A percentile compares a stretch with the other conserved stretches of the same genome.
Evolutionary conservation across 1,140 invertebrate genomes (phyloP).

Genomic region (Neuroterus valhalla): DNA sequence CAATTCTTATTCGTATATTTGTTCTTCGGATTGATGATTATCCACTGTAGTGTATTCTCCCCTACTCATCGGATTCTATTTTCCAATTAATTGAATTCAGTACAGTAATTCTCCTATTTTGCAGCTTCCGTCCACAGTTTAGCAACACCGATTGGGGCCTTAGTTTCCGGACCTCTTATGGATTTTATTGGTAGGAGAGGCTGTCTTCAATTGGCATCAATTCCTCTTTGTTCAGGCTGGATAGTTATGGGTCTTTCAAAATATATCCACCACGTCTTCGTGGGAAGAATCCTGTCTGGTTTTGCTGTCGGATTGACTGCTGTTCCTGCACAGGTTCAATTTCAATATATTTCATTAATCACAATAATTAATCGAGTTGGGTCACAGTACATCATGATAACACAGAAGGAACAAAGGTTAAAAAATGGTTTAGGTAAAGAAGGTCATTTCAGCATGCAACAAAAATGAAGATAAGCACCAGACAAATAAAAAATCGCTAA

Average conservation of each 20-base stretch:
- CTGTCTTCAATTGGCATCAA: slow-evolving; percentile 76
- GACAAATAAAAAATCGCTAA: too few relatives aligned
- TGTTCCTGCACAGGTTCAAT: slow-evolving; percentile 79
- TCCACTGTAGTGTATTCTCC: not conserved
- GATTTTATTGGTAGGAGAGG: slow-evolving; percentile 78
- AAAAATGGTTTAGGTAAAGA: too few relatives aligned
- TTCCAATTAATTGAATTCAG: not conserved
- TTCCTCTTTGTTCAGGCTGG: slow-evolving; percentile 81
- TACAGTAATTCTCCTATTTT: slow-evolving; percentile 51
- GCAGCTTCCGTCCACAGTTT: slow-evolving; percentile 81
- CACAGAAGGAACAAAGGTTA: too few relatives aligned
- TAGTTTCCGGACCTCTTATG: slow-evolving; percentile 79
- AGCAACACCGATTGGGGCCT: slow-evolving; percentile 80
- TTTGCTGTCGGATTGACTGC: slow-evolving; percentile 82
- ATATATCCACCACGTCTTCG: slow-evolving; percentile 77
- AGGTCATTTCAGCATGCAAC: too few relatives aligned
- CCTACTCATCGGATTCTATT: slow-evolving; percentile 11
- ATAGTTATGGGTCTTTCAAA: slow-evolving; percentile 77
- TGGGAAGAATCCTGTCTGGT: slow-evolving; percentile 81
- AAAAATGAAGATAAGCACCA: too few relatives aligned
- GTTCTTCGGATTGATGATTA: too few relatives aligned
- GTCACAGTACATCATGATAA: too few relatives aligned
- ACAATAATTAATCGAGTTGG: too few relatives aligned
- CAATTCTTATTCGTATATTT: too few relatives aligned
- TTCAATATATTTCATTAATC: slow-evolving; percentile 32